Base-by-base conservation (phyloP, 2,797 vertebrate species). In the Bucorvus abyssinicus region DNA sequence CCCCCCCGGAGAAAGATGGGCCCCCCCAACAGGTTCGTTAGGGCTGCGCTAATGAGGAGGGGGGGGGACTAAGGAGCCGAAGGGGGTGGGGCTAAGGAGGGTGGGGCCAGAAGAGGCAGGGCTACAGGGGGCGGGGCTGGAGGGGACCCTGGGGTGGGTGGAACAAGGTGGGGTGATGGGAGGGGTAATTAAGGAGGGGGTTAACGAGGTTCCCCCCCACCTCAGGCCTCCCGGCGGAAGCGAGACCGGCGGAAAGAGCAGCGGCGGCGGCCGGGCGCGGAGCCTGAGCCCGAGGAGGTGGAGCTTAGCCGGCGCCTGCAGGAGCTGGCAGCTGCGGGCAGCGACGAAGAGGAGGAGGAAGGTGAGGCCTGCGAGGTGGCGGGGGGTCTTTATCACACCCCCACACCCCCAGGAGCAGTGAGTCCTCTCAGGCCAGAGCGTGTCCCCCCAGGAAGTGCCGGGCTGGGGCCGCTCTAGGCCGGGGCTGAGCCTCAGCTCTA, bases 321-420 rank as follows among this genome's bases (percentile, higher is more conserved):
- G 86, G 98, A 98, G 88, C 98, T 99, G 9, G 99, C 99, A 0
- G 98, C 99, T 3, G 98, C 98, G 14, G 97, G 97, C 36, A 99
- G 98, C 14, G 98, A 99, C 27, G 98, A 98, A 8, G 98, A 99
- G 10, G 49, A 50, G 0, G 98, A 98, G 44, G 98, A 96, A 96
- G 67, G 90, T 77, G 45, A 47, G 9, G 95, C 12, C 45, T 2
- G 24, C 3, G 49, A 19, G 42, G 3, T 6, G 47, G 34, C 14
- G 7, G 7, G 19, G 29, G 34, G 22, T n/a, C 13, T 44, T n/a
- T 6, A n/a, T 27, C 3, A n/a, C 3, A 16, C 21, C 52, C 50
- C 68, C 44, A 12, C 44, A 45, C 21, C 21, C 44, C 44, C 44
- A 45, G 18, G 44, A n/a, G n/a, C n/a, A n/a, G n/a, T n/a, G n/a